Percentiles rank a stretch among this genome's conserved stretches.
Conservation (phyloP, 2,888 invertebrate genomes). For the Merodon equestris region DNA sequence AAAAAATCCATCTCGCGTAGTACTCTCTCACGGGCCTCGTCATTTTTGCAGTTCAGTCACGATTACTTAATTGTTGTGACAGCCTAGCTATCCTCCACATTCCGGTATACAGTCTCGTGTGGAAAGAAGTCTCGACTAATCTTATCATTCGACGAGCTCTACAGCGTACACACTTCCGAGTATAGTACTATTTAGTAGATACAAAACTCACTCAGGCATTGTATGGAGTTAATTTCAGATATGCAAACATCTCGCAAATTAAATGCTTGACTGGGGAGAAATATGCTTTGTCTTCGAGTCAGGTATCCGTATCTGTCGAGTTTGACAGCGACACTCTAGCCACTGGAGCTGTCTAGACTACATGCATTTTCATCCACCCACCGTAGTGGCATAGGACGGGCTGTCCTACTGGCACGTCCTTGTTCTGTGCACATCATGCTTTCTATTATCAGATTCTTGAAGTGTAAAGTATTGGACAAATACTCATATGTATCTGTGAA, state of each 20-base stretch:
- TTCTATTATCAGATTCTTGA: constrained; percentile 4
- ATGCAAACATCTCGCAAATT: constrained; percentile 51
- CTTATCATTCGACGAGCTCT: constrained; percentile 17
- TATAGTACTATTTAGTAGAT: constrained; percentile 4
- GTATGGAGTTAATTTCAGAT: constrained; percentile 51
- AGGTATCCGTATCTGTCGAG: constrained; percentile 30
- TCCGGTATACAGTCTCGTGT: no score
- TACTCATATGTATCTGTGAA: constrained; percentile 41
- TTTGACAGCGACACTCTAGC: constrained; percentile 38
- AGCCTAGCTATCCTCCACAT: constrained; percentile 1
- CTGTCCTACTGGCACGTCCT: no score
- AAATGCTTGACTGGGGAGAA: constrained; percentile 34
- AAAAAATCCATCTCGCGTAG: not conserved
- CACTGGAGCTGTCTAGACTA: no score
- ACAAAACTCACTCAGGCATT: constrained; percentile 38
- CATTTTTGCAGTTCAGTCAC: constrained; percentile 47
- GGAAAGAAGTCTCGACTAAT: constrained; percentile 42
- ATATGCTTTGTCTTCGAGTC: constrained; percentile 54
- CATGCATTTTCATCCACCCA: no score
- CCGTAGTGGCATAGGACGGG: no score
- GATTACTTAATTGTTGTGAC: constrained; percentile 61
- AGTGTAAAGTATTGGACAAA: constrained; percentile 37
- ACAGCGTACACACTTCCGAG: not conserved
- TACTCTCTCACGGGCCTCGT: no score
- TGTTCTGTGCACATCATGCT: not conserved